Percentiles rank a stretch among this genome's conserved stretches.
These are phyloP conservation scores for Phalacrocorax pelagicus DNA, from an alignment of 2,113 vertebrate genomes.

Conservation along the genomic window DNA sequence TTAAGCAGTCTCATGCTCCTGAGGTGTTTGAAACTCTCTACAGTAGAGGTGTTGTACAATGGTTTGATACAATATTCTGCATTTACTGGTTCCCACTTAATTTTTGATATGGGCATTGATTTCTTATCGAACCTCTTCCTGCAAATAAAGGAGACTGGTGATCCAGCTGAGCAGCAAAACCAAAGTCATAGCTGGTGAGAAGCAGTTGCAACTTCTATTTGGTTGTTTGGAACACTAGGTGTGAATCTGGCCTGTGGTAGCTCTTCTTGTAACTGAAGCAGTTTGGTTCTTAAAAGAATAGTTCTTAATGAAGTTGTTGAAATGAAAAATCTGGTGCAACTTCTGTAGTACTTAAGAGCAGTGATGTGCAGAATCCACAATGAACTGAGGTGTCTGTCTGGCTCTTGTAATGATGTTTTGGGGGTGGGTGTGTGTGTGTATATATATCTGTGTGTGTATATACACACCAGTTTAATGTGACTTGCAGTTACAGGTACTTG, in stretches of 20 bases:
- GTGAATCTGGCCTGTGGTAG: neutral
- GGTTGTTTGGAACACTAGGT: slow-evolving; percentile 14
- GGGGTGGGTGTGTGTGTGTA: neutral
- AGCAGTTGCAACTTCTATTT: slow-evolving; percentile 2
- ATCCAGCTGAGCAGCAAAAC: slow-evolving; percentile 51
- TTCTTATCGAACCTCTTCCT: slow-evolving; percentile 56
- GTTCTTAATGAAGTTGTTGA: slow-evolving; percentile 38
- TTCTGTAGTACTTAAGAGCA: neutral
- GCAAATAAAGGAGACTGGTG: slow-evolving; percentile 56
- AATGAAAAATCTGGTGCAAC: slow-evolving; percentile 12
- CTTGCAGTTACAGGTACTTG: slow-evolving; percentile 26
- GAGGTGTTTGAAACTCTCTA: slow-evolving; percentile 64
- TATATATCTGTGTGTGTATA: neutral
- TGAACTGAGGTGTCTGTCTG: slow-evolving; percentile 44
- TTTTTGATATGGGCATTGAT: slow-evolving; percentile 70
- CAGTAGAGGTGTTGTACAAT: slow-evolving; percentile 52
- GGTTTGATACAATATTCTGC: slow-evolving; percentile 70
- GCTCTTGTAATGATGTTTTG: slow-evolving; percentile 47
- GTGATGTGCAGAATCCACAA: neutral
- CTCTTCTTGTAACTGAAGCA: neutral
- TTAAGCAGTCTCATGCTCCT: slow-evolving; percentile 67
- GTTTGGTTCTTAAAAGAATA: slow-evolving; percentile 4
- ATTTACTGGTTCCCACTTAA: slow-evolving; percentile 59
- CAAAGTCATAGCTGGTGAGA: slow-evolving; percentile 50
- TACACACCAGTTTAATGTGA: neutral